These are phyloP conservation scores for Aphidius colemani DNA, from an alignment of 2,888 invertebrate genomes.

Conservation along the genomic window DNA sequence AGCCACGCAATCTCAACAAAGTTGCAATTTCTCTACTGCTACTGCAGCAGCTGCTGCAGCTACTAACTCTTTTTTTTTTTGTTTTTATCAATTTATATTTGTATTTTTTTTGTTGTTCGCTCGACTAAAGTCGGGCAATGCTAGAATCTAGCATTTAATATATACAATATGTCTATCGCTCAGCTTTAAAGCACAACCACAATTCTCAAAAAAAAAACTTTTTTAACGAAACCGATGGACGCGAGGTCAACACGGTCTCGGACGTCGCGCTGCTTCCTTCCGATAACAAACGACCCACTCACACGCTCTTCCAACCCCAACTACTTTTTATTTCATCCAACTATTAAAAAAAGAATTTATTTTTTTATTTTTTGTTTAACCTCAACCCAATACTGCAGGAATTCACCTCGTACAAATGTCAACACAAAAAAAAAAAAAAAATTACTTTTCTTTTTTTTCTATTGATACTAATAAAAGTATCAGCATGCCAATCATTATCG, in stretches of 20 bases:
- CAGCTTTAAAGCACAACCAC: too few species aligned
- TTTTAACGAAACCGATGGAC: conserved; percentile 24
- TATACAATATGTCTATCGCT: too few species aligned
- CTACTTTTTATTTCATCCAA: conserved; percentile 10
- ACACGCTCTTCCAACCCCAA: conserved; percentile 35
- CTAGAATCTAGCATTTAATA: too few species aligned
- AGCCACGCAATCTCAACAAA: conserved; percentile 39
- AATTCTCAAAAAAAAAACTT: too few species aligned
- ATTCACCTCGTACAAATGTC: too few species aligned
- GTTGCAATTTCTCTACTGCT: conserved; percentile 7
- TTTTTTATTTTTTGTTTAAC: too few species aligned
- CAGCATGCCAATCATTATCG: conserved; percentile 12
- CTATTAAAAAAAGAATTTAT: too few species aligned
- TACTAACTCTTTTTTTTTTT: neutral
- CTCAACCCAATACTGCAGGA: too few species aligned
- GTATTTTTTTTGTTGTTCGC: neutral
- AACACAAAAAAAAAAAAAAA: too few species aligned
- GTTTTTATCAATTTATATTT: neutral
- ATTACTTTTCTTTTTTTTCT: conserved; percentile 35
- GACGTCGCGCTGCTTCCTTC: conserved; percentile 39
- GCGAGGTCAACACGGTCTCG: conserved; percentile 34
- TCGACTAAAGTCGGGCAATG: neutral
- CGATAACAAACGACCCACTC: conserved; percentile 43
- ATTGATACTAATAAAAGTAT: conserved; percentile 45
- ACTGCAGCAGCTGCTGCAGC: neutral